Evolutionary conservation across 2,888 invertebrate genomes (phyloP).

Genomic region (Thymelicus lineola): DNA sequence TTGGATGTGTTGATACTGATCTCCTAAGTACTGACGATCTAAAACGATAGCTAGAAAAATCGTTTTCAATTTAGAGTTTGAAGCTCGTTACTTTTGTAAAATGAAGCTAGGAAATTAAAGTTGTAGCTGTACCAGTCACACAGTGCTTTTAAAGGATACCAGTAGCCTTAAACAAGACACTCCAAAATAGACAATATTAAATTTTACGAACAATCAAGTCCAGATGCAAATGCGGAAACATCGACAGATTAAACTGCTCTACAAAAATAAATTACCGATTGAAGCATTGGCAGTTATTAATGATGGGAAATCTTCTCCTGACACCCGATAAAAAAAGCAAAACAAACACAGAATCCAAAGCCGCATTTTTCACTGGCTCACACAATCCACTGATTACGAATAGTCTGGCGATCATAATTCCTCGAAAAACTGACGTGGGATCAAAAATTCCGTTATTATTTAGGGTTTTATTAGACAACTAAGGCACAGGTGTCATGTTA

Average conservation of each 20-base stretch:
- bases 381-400: constrained; percentile 47
- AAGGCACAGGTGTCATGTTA: constrained; percentile 61
- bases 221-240: no score
- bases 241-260: neutral
- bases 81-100: no score
- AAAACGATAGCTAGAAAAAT: constrained; percentile 86
- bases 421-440: constrained; percentile 45
- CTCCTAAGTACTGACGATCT: constrained; percentile 88
- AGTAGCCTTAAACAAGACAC: no score
- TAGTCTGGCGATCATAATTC: constrained; percentile 67
- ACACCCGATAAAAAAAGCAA: constrained; percentile 52
- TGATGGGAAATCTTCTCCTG: constrained; percentile 88
- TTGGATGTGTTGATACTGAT: constrained; percentile 84
- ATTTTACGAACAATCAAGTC: no score
- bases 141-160: no score
- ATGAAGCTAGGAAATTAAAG: no score
- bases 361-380: constrained; percentile 59
- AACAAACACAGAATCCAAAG: constrained; percentile 56
- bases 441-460: constrained; percentile 54
- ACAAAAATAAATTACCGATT: constrained; percentile 81
- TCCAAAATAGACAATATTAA: no score
- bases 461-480: constrained; percentile 55
- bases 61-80: constrained; percentile 44
- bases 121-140: no score
- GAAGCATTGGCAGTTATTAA: constrained; percentile 90